Evolutionary conservation across 2,888 invertebrate species (phyloP).

Genomic region (Fragum whitleyi): DNA sequence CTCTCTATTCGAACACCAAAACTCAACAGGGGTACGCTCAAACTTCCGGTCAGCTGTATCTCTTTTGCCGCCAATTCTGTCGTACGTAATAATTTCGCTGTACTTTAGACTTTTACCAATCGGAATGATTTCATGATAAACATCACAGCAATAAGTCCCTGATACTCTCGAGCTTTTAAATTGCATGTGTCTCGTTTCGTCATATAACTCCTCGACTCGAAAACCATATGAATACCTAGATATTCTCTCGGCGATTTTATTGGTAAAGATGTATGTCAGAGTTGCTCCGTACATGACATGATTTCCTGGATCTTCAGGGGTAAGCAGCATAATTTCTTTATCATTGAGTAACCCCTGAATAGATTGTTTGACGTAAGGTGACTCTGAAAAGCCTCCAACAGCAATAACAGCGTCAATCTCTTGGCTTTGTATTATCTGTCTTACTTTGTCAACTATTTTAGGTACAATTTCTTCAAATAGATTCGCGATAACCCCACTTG

Average conservation of each 20-base stretch:
- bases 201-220: constrained; percentile 23
- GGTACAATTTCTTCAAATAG: constrained; percentile 37
- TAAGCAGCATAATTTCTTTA: constrained; percentile 3
- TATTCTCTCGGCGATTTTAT: constrained; percentile 29
- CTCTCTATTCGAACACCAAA: constrained; percentile 19
- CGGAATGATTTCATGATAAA: constrained; percentile 37
- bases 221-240: constrained; percentile 41
- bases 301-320: constrained; percentile 30
- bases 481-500: not conserved
- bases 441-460: constrained; percentile 33
- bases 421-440: constrained; percentile 8
- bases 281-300: constrained; percentile 44
- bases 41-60: constrained; percentile 19
- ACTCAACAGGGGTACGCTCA: constrained; percentile 20
- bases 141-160: constrained; percentile 24
- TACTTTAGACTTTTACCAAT: constrained; percentile 27
- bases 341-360: constrained; percentile 5
- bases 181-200: constrained; percentile 7
- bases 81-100: constrained; percentile 19
- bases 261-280: constrained; percentile 12
- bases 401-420: constrained; percentile 24
- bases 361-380: constrained; percentile 28
- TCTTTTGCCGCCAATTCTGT: constrained; percentile 12
- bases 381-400: constrained; percentile 44
- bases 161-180: not conserved